Conservation (phyloP, 2,888 invertebrate genomes). For the Apantesis nais region DNA sequence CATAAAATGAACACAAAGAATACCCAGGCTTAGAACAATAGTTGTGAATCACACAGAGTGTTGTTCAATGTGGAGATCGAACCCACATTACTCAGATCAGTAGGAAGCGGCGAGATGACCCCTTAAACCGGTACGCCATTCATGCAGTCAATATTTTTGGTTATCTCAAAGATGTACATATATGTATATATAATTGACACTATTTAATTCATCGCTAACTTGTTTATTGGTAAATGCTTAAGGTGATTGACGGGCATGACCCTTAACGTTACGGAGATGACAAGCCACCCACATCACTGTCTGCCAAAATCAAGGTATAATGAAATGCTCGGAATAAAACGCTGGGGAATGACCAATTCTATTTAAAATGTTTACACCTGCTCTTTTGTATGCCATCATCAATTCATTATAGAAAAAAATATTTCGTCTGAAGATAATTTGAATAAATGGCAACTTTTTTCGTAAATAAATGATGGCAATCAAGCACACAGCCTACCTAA, state of each 20-base stretch:
- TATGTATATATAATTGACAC: not conserved
- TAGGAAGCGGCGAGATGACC: no score
- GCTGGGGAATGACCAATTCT: not conserved
- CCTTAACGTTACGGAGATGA: not conserved
- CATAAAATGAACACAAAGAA: no score
- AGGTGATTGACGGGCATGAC: not conserved
- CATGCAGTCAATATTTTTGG: no score
- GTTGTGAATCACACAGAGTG: no score
- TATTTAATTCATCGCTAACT: not conserved
- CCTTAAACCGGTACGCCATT: no score
- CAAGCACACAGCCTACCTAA: not conserved
- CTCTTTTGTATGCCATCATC: not conserved
- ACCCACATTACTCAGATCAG: no score
- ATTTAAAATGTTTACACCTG: not conserved
- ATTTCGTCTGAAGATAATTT: not conserved
- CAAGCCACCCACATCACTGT: constrained; percentile 2
- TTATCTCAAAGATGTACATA: no score
- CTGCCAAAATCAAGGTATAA: not conserved
- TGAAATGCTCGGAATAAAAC: not conserved
- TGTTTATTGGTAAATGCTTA: not conserved
- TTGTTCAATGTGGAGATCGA: no score
- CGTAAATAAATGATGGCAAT: constrained; percentile 1
- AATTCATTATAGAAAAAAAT: not conserved
- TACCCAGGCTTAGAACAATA: no score
- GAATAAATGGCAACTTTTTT: not conserved